Evolutionary conservation across 2,888 invertebrate species (phyloP), one percentile per base, ranked within the genome.

Genomic region (Pollenia angustigena): DNA sequence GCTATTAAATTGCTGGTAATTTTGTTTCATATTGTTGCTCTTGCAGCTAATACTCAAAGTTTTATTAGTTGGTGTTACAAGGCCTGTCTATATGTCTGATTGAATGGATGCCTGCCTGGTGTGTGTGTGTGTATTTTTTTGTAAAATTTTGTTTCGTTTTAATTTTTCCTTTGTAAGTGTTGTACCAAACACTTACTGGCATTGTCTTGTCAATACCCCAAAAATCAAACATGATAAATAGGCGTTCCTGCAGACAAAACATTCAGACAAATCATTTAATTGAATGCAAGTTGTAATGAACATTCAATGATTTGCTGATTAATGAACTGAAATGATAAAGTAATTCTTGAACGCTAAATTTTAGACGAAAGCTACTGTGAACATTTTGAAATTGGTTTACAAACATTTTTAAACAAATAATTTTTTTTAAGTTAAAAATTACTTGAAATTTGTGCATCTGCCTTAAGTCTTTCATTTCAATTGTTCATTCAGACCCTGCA

Each of bases 1-100:
- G 46, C 46, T 82, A 66, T 76, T 60, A 85, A 85, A 81, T 87
- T 68, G 72, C 54, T 81, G 76, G 81, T 64, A 78, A 68, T 83
- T 86, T 81, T 80, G 48, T 56, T 79, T 79, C 32, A 42, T 76
- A 52, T 68, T 72, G 56, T 66, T 82, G 48, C 42, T 23, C 6
- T 62, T 82, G 54, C 50, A 71, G 69, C 44, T 11, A 69, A 66
- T 52, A 11, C 46, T 69, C 72, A 48, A 18, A 56, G 23, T 86
- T 76, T 48, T 60, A 46, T 46, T 62, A 75, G 54, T 68, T 79
- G 71, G 56, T 79, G 68, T 78, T 62, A 56, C 40, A 71, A 72
- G 42, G 74, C 64, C 46, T 72, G 62, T 71, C 66, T 75, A 4
- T 42, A 12, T 60, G 56, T 18, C 66, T 50, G 66, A 32, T 16